Conservation (phyloP, 2,888 invertebrate genomes). For the Monochamus alternatus region DNA sequence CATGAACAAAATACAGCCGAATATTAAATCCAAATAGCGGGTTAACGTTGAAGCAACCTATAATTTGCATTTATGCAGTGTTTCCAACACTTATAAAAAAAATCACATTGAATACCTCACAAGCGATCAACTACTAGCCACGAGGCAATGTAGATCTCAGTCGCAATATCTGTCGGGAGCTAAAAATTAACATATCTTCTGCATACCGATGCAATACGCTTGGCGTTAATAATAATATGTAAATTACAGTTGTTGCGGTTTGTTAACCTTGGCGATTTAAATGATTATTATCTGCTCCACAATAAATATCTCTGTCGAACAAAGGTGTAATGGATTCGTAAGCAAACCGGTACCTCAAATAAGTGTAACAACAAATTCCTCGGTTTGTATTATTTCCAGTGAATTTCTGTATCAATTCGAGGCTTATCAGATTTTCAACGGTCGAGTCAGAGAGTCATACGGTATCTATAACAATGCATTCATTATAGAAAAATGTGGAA, state of each 20-base stretch:
- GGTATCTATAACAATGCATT: not conserved
- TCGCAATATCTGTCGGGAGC: not conserved
- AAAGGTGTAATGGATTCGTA: not conserved
- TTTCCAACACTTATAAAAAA: too few relatives aligned
- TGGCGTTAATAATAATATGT: slow-evolving; percentile 46
- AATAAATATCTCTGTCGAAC: slow-evolving; percentile 5
- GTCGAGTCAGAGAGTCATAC: not conserved
- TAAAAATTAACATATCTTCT: not conserved
- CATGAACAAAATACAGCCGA: too few relatives aligned
- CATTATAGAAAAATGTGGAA: not conserved
- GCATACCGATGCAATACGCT: slow-evolving; percentile 12
- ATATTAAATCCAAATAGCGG: too few relatives aligned
- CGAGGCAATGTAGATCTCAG: not conserved
- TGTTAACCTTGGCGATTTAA: slow-evolving; percentile 51
- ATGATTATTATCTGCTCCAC: slow-evolving; percentile 22
- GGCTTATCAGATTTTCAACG: not conserved
- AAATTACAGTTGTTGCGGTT: slow-evolving; percentile 57
- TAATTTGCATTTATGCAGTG: too few relatives aligned
- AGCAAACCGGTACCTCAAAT: slow-evolving; percentile 13
- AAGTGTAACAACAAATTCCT: not conserved
- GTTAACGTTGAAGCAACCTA: too few relatives aligned
- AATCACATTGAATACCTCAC: not conserved
- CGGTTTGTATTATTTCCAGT: not conserved
- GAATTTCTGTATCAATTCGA: slow-evolving; percentile 3
- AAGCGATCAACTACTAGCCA: not conserved